Percentiles rank a stretch among this genome's conserved stretches.
phyloP scores from a whole-genome alignment of 1,140 invertebrate species.

The Drosophila melanogaster region DNA sequence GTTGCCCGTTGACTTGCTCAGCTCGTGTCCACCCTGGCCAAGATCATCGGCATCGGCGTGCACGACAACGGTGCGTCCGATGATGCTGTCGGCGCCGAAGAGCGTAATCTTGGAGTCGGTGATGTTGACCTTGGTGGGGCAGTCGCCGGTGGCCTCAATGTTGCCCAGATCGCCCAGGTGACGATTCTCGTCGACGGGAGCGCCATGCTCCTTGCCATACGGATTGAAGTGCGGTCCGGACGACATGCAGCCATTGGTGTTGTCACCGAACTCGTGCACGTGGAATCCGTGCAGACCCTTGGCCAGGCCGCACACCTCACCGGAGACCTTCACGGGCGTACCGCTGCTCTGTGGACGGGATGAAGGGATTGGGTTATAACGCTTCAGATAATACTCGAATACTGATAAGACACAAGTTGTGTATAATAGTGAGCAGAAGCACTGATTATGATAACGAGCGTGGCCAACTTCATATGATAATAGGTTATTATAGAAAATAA shows the following conservation, averaged over 20 bases:
- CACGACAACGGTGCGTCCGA: conserved; percentile 95
- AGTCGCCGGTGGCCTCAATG: conserved; percentile 89
- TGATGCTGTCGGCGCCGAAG: conserved; percentile 90
- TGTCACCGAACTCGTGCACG: conserved; percentile 98
- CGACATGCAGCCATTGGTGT: conserved; percentile 97
- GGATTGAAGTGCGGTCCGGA: conserved; percentile 99
- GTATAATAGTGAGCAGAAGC: conserved; percentile 7
- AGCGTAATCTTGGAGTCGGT: conserved; percentile 91
- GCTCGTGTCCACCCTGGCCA: conserved; percentile 95
- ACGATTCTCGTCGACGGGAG: conserved; percentile 89
- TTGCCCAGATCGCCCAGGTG: conserved; percentile 98
- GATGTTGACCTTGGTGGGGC: conserved; percentile 90
- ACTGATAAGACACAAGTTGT: conserved; percentile 45
- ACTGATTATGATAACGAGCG: neutral
- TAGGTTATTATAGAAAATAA: neutral
- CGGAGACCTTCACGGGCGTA: conserved; percentile 88
- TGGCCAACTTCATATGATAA: neutral
- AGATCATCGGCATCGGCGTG: conserved; percentile 98
- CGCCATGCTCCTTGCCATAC: conserved; percentile 92
- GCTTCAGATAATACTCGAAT: conserved; percentile 13
- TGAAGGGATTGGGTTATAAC: neutral
- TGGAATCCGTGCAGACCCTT: conserved; percentile 95
- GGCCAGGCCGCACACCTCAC: conserved; percentile 89
- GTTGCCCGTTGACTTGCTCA: conserved; percentile 98
- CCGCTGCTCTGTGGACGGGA: conserved; percentile 83